Base-by-base conservation (phyloP, 2,888 invertebrate species). In the Abscondita cerata region DNA sequence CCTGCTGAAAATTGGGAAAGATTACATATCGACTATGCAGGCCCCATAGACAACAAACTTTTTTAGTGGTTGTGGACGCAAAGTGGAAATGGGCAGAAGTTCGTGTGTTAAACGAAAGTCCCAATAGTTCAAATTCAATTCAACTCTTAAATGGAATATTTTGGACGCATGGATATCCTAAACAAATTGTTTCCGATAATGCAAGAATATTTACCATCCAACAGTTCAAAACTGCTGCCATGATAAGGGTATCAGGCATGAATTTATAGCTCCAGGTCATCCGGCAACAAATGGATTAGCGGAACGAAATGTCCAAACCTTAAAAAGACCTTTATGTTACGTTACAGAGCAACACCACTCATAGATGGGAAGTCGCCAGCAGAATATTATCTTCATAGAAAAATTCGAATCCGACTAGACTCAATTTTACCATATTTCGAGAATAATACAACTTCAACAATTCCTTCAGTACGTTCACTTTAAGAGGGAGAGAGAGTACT, bases 11-110 rank as follows among this genome's bases (percentile, higher is more conserved):
- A n/a, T n/a, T n/a, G n/a, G n/a, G 5, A 47, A 1, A 5, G 25
- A 20, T 1, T 9, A 20, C 74, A 74, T 31, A 69, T 72, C 1
- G 72, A 75, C 50, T 74, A 69, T 48, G 69, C 70, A 16, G 70
- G 72, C 1, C 70, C 71, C 8, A 54, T 41, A 8, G 48, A 11
- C 52, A 63, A 4, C 46, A 66, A 44, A 52, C 61, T 41, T 67
- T 70, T 33, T 44, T 74, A 9, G 44, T 72, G 1, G 25, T 67
- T 8, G 61, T 74, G 0, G 72, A 72, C 48, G 70, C 70, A 16
- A 68, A 70, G 52, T 71, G 70, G 46, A 73, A 72, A 62, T 36
- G 36, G 11, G 36, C 36, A 12, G 36, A 36, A 36, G 12, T 36
- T 36, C 36, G 36, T 2, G 11, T 36, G 12, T 5, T 36, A 36